These are phyloP conservation scores for Notarius quadriscutis DNA, from an alignment of 2,113 vertebrate genomes.

Conservation along the genomic window DNA sequence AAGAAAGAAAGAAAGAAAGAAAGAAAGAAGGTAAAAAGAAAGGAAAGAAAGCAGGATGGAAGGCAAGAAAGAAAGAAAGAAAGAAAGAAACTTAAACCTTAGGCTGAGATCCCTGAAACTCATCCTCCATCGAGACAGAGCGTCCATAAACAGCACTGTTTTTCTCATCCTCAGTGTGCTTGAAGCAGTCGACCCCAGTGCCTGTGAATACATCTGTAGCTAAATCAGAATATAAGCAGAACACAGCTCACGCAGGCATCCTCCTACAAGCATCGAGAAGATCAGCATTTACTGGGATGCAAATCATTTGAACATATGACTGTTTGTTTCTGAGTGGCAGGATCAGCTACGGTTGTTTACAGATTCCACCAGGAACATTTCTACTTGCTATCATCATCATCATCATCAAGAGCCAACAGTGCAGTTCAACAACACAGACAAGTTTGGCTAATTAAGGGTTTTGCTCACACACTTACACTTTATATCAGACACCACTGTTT, in stretches of 20 bases:
- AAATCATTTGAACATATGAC: constrained; percentile 13
- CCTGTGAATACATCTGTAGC: neutral
- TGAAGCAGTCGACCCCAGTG: neutral
- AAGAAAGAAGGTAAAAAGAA: too few species aligned
- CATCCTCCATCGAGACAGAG: neutral
- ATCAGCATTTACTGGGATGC: neutral
- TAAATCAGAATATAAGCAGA: neutral
- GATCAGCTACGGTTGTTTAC: neutral
- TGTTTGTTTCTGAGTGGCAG: neutral
- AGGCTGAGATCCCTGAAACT: neutral
- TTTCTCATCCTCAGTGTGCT: neutral
- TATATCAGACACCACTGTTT: neutral
- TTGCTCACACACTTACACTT: neutral
- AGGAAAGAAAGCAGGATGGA: too few species aligned
- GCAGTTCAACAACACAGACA: neutral
- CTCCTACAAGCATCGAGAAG: neutral
- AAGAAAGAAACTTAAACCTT: neutral
- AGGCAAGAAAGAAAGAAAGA: too few species aligned
- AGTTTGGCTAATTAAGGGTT: too few species aligned
- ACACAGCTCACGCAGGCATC: neutral
- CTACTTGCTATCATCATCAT: neutral
- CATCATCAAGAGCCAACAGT: neutral
- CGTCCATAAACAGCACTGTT: neutral
- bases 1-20: too few species aligned
- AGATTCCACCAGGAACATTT: neutral